Base-by-base conservation (phyloP, 2,888 invertebrate species). In the Latheticus oryzae region DNA sequence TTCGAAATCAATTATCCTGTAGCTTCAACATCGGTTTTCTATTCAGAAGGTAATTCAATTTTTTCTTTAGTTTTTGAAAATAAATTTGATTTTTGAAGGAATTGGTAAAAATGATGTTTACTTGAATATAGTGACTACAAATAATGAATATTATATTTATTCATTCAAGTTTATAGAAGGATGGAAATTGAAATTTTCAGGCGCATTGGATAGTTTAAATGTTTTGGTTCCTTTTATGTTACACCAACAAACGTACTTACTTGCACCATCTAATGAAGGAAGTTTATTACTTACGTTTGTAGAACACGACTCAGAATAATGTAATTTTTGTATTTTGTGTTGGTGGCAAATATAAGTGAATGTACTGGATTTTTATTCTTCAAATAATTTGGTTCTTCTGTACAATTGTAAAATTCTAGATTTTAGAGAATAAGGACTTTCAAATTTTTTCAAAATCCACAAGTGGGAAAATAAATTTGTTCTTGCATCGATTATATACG, bases 91-190 rank as follows among this genome's bases (percentile, higher is more conserved):
- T 57, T 53, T 65, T 68, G 33, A 40, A 76, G 76, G 63, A 56
- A 71, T 70, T 65, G 75, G 72, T 19, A 67, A 62, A 15, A 74
- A 73, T 47, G 76, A 77, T 53, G 73, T 74, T 3, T 77, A 72
- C 61, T 62, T 78, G 38, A 67, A 70, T 38, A 66, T 73, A 8
- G 73, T 76, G 2, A 73, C 73, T 2, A 65, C 70, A 48, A 64
- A 62, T 45, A 69, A 70, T 3, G 60, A 64, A 4, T 77, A 74
- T 57, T 71, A 68, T 37, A 69, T 78, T 23, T 78, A 74, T 51
- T 70, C 73, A 1, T 77, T 72, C 58, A 61, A 69, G 50, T 73
- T 71, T 58, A 62, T 77, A 11, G 70, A 73, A 58, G 77, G 76
- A 0, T 78, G 77, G 76, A 71, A 71, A 63, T 32, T 75, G 23